phyloP scores from a whole-genome alignment of 2,113 vertebrate species.

The Pollachius pollachius region DNA sequence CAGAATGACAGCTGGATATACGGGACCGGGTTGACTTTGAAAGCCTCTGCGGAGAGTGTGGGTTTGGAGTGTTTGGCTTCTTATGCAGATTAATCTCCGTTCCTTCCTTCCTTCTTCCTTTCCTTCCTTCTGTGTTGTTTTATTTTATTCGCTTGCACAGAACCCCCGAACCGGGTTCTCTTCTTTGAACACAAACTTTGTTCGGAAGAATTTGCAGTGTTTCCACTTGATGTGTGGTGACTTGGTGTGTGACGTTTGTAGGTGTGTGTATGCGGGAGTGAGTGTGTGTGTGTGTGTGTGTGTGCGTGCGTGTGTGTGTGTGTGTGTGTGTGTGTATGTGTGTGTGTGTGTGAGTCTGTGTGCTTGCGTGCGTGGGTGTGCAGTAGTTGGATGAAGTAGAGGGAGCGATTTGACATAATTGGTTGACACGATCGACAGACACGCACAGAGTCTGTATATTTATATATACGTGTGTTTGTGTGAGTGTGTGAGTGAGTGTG shows the following conservation, averaged over 20 bases:
- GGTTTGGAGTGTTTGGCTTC: slow-evolving; percentile 47
- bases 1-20: no score
- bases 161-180: no score
- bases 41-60: slow-evolving; percentile 9
- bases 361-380: not conserved
- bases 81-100: not conserved
- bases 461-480: not conserved
- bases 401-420: not conserved
- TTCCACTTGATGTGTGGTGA: slow-evolving; percentile 1
- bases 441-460: slow-evolving; percentile 1
- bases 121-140: not conserved
- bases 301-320: not conserved
- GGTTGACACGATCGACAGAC: not conserved
- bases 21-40: no score
- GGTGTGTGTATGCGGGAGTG: not conserved
- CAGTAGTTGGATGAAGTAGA: not conserved
- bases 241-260: not conserved
- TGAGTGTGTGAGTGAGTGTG: not conserved
- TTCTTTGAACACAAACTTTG: no score
- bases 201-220: slow-evolving; percentile 2
- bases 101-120: no score
- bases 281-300: not conserved
- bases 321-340: not conserved
- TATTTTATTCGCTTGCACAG: no score
- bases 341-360: not conserved